A percentile compares a stretch with the other conserved stretches of the same genome.
phyloP scores from a whole-genome alignment of 1,140 invertebrate genomes.

The Schlechtendalia chinensis region DNA sequence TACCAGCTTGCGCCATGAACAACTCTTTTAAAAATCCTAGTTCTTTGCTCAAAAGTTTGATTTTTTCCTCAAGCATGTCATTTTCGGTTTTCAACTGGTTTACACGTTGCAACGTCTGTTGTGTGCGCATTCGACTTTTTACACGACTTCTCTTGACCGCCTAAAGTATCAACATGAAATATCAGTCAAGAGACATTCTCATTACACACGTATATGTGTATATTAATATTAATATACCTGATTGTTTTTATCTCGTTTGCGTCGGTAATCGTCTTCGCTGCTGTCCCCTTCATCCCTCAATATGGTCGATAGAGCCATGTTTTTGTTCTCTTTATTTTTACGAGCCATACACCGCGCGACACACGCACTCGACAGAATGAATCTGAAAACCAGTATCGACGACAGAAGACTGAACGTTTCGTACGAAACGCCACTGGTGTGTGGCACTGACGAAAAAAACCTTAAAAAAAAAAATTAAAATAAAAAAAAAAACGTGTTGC shows the following conservation, averaged over 20 bases:
- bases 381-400: conserved; percentile 18
- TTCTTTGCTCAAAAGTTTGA: conserved; percentile 81
- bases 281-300: conserved; percentile 61
- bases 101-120: conserved; percentile 76
- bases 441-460: conserved; percentile 1
- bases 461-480: conserved; percentile 10
- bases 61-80: conserved; percentile 79
- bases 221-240: conserved; percentile 60
- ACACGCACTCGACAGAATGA: not conserved
- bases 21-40: conserved; percentile 82
- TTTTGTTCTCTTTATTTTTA: conserved; percentile 57
- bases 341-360: conserved; percentile 56
- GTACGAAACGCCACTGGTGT: not conserved
- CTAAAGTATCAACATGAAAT: conserved; percentile 55
- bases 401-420: not conserved
- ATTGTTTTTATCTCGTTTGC: conserved; percentile 79
- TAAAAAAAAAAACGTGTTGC: conserved; percentile 1
- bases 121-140: conserved; percentile 79
- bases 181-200: not conserved
- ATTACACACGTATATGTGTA: too few relatives aligned
- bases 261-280: conserved; percentile 75
- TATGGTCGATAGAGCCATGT: conserved; percentile 54
- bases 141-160: conserved; percentile 86
- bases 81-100: conserved; percentile 78
- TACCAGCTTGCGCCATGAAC: conserved; percentile 77